A percentile compares a stretch with the other conserved stretches of the same genome.
These are phyloP conservation scores for Nebria ingens DNA, from an alignment of 1,140 invertebrate genomes.

Conservation along the genomic window DNA sequence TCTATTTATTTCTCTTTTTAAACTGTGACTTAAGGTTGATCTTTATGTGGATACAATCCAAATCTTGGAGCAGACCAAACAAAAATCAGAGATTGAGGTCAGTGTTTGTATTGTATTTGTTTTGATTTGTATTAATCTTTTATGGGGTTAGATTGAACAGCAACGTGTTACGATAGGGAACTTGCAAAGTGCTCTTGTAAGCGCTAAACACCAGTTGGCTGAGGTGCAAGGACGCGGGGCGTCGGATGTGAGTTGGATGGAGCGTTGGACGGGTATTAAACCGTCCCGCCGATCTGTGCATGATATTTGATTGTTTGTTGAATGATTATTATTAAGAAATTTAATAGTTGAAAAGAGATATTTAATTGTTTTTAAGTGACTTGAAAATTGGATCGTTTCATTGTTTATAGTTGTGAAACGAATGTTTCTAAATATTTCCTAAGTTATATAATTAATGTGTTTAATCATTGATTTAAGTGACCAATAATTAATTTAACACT, in stretches of 20 bases:
- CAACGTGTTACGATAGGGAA: slow-evolving; percentile 27
- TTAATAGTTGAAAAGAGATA: neutral
- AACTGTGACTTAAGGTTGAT: slow-evolving; percentile 28
- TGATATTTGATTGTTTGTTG: slow-evolving; percentile 18
- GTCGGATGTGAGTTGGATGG: slow-evolving; percentile 30
- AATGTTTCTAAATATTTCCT: too few species aligned
- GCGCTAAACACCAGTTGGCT: slow-evolving; percentile 27
- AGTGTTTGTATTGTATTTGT: slow-evolving; percentile 11
- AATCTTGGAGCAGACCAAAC: slow-evolving; percentile 26
- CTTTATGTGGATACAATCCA: slow-evolving; percentile 27
- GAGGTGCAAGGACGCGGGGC: slow-evolving; percentile 22
- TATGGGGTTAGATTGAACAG: slow-evolving; percentile 23
- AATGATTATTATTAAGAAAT: neutral
- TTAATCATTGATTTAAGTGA: too few species aligned
- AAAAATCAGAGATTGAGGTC: slow-evolving; percentile 25
- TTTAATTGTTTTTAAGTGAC: too few species aligned
- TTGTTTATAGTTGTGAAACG: too few species aligned
- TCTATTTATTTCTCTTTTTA: slow-evolving; percentile 1
- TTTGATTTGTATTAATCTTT: slow-evolving; percentile 4
- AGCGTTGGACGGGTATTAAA: slow-evolving; percentile 25
- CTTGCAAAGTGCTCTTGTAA: slow-evolving; percentile 26
- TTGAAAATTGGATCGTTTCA: too few species aligned
- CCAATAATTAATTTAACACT: too few species aligned
- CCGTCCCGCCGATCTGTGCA: slow-evolving; percentile 22
- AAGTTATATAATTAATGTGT: too few species aligned